Base-by-base conservation (phyloP, 2,113 vertebrate genomes). In the Stictonetta naevosa region DNA sequence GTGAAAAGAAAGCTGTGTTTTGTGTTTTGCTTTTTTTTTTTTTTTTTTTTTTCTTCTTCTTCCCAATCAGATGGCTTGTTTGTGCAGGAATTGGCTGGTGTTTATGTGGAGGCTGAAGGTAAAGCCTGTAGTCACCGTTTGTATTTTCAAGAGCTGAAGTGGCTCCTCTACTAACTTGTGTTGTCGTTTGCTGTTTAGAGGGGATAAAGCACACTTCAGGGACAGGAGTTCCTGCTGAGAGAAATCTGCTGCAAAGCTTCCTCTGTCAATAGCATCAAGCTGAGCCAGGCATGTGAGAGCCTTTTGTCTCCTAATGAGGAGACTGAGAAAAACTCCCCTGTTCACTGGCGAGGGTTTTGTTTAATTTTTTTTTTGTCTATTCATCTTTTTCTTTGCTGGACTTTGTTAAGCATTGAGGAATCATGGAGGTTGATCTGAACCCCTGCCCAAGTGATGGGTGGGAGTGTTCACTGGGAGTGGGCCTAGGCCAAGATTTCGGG, bases 221-320 rank as follows among this genome's bases (percentile, higher is more conserved):
- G 95, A 97, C 93, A 95, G 92, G 95, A 94, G 88, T 81, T 94
- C 88, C 81, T 0, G 10, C 96, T 89, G 96, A 42, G 94, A 91
- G 81, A 93, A 96, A 74, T 85, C 89, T 90, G 71, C 42, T 2
- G 56, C 78, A 50, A 64, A 83, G 84, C 36, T 44, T 87, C 1
- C 0, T 42, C 71, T 62, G 26, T 95, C 93, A 79, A 46, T 52
- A 64, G 62, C 0, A 0, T 91, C 86, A 64, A 87, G 74, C 92
- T 85, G 93, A 89, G 95, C 86, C 60, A 44, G 84, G 77, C 0
- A 0, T 69, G 78, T 69, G 91, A 89, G 56, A 78, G 77, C 62
- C 94, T 95, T 95, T 97, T 92, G 69, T 93, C 58, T 87, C 48
- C 71, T 89, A n/a, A 79, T 60, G 42, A 56, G 87, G 76, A 89